Percentiles rank a stretch among this genome's conserved stretches.
These are phyloP conservation scores for Desmophyllum pertusum DNA, from an alignment of 92 coral and sea anemone species.

Conservation along the genomic window DNA sequence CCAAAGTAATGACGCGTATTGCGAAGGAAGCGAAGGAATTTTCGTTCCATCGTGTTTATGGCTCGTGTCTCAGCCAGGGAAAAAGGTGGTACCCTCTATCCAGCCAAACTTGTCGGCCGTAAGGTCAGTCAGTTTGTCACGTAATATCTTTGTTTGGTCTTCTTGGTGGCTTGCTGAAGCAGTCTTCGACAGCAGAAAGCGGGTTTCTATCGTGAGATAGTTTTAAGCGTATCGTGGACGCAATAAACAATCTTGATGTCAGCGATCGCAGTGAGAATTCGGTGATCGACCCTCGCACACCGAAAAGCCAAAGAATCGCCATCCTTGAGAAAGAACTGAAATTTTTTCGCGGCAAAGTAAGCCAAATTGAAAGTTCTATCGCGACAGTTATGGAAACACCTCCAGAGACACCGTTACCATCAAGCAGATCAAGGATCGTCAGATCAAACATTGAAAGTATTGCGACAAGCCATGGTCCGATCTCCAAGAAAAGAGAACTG, in stretches of 20 bases:
- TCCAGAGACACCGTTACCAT: background rate
- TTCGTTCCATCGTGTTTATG: conserved; percentile 24
- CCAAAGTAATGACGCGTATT: background rate
- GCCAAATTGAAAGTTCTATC: conserved; percentile 13
- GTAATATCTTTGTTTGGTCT: conserved; percentile 40
- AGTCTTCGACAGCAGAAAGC: conserved; percentile 17
- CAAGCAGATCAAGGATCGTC: background rate
- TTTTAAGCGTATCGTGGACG: conserved; percentile 4
- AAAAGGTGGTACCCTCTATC: conserved; percentile 46
- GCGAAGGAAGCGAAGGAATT: background rate
- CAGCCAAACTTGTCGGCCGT: conserved; percentile 18
- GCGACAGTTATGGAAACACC: conserved; percentile 23
- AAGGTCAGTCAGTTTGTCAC: conserved; percentile 29
- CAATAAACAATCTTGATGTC: conserved; percentile 43
- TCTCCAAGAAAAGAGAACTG: conserved; percentile 23
- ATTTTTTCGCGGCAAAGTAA: conserved; percentile 28
- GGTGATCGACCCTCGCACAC: background rate
- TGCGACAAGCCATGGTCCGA: conserved; percentile 14
- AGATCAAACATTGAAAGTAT: background rate
- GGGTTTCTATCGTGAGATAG: conserved; percentile 28
- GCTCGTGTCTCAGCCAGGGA: conserved; percentile 24
- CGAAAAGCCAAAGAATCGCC: conserved; percentile 30
- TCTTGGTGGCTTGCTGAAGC: conserved; percentile 30
- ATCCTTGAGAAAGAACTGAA: conserved; percentile 22
- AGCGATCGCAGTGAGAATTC: background rate